A percentile compares a stretch with the other conserved stretches of the same genome.
These are phyloP conservation scores for Rhopalosiphum maidis DNA, from an alignment of 1,140 invertebrate species.

Conservation along the genomic window DNA sequence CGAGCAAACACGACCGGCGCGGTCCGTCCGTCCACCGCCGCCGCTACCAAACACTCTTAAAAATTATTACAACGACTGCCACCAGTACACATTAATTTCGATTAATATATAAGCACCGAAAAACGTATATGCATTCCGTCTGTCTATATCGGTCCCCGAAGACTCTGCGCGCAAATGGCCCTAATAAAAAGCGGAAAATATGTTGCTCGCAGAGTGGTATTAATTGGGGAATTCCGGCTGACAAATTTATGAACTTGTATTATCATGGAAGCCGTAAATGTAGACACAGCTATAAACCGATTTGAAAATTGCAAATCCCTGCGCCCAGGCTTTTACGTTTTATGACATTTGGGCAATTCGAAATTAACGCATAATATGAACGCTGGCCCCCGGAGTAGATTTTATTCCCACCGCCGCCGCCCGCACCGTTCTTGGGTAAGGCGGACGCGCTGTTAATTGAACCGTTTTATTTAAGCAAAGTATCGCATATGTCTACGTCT, in stretches of 20 bases:
- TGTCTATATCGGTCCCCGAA: conserved; percentile 25
- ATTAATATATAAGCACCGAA: conserved; percentile 21
- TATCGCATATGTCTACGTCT: not conserved
- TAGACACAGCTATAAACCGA: conserved; percentile 42
- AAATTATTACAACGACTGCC: not conserved
- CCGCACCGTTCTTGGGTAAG: not conserved
- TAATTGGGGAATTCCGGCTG: conserved; percentile 3
- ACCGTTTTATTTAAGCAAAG: conserved; percentile 1
- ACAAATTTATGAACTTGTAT: conserved; percentile 49
- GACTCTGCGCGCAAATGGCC: conserved; percentile 19
- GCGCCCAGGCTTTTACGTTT: conserved; percentile 26
- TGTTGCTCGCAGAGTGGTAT: conserved; percentile 8
- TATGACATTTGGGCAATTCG: conserved; percentile 47
- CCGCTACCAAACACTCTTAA: not conserved
- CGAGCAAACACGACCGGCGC: not conserved
- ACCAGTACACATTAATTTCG: not conserved
- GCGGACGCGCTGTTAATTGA: not conserved
- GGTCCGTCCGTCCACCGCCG: not conserved
- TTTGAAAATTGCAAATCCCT: conserved; percentile 42
- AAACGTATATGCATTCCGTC: not conserved
- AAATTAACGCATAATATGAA: conserved; percentile 32
- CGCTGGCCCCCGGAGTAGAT: conserved; percentile 18
- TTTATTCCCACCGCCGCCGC: not conserved
- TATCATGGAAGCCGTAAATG: conserved; percentile 25
- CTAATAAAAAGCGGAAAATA: conserved; percentile 37